phyloP scores from a whole-genome alignment of 2,113 vertebrate species.

The Limnothrissa miodon region DNA sequence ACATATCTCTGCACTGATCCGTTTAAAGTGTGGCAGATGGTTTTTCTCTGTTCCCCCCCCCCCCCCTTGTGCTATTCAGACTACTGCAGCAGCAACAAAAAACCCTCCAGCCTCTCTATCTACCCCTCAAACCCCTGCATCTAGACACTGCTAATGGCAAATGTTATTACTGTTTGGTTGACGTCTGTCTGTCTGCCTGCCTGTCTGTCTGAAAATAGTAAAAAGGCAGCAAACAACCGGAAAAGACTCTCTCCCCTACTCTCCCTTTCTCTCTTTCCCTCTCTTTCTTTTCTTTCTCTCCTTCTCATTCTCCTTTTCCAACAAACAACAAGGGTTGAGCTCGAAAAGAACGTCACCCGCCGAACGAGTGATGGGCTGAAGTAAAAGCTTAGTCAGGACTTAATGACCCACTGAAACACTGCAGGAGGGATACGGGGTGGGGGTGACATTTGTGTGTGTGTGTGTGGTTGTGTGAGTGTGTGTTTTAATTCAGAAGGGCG shows the following conservation, averaged over 20 bases:
- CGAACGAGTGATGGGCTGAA: background rate
- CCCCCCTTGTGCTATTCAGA: background rate
- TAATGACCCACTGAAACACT: background rate
- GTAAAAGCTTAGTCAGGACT: slow-evolving; percentile 17
- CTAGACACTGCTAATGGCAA: background rate
- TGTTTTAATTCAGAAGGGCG: background rate
- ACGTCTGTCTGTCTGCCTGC: too few relatives aligned
- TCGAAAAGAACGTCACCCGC: background rate
- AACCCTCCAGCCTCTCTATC: background rate
- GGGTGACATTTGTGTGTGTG: background rate
- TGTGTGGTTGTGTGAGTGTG: background rate
- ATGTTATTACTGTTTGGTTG: background rate
- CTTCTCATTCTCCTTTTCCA: background rate
- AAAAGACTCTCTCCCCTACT: background rate
- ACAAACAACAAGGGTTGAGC: background rate
- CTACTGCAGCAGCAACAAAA: background rate
- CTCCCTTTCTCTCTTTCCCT: too few relatives aligned
- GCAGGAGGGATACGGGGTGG: background rate
- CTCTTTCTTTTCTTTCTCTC: too few relatives aligned
- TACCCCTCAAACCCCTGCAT: background rate
- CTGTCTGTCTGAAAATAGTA: background rate
- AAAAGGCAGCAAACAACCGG: background rate
- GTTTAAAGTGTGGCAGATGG: background rate
- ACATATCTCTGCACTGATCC: background rate
- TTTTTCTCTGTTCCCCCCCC: background rate